Percentiles rank a stretch among this genome's conserved stretches.
phyloP scores from a whole-genome alignment of 1,140 invertebrate species.

The Diorhabda sublineata region DNA sequence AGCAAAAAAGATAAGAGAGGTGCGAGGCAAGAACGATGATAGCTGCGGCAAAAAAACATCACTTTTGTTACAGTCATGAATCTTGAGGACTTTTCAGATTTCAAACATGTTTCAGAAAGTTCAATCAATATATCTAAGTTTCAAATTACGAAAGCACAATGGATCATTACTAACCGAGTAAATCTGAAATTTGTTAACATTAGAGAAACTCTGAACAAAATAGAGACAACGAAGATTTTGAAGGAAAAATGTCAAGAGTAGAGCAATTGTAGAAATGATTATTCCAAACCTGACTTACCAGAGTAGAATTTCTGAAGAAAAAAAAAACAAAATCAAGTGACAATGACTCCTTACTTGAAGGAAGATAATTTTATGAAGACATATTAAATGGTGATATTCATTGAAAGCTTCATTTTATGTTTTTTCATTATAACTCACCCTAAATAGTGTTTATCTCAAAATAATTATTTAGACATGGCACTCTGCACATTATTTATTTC shows the following conservation, averaged over 20 bases:
- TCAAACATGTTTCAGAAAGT: not conserved
- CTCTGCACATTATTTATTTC: no score
- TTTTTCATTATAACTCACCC: no score
- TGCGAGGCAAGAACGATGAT: not conserved
- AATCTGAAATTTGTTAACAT: not conserved
- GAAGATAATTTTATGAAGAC: no score
- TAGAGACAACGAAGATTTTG: not conserved
- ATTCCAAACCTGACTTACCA: not conserved
- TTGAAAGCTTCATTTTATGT: no score
- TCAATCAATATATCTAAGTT: not conserved
- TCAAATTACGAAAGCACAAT: not conserved
- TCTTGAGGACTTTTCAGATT: not conserved
- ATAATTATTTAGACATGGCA: no score
- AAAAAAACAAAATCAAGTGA: not conserved
- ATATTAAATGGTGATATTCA: no score
- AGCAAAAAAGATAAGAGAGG: not conserved
- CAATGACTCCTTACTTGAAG: no score
- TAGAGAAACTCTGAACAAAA: not conserved
- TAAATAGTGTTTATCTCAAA: no score
- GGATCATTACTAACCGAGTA: not conserved
- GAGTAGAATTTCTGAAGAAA: slow-evolving; percentile 1
- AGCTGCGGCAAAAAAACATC: not conserved
- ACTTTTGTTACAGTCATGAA: not conserved
- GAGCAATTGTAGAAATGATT: not conserved
- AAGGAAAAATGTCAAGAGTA: not conserved